Conservation (phyloP, 2,888 invertebrate species). For the Tiphia femorata region DNA sequence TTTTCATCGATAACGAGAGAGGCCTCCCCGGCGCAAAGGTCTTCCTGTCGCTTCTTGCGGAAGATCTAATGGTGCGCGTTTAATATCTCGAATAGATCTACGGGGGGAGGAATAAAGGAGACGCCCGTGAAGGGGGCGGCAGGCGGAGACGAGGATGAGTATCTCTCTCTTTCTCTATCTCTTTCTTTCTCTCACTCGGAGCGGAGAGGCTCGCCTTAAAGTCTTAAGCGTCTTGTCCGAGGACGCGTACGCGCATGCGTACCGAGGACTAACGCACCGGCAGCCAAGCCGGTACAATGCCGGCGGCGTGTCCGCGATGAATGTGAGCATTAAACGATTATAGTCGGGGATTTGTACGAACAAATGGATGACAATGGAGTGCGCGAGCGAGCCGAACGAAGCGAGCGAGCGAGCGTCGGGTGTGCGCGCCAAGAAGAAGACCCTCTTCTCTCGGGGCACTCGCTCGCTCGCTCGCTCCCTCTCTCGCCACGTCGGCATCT, state of each 20-base stretch:
- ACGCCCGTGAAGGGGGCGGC: too few species aligned
- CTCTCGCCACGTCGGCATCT: slow-evolving; percentile 22
- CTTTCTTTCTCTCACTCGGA: too few species aligned
- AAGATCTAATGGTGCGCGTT: too few species aligned
- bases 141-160: too few species aligned
- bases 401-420: slow-evolving; percentile 18
- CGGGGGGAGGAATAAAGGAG: too few species aligned
- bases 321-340: slow-evolving; percentile 64
- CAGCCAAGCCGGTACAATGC: slow-evolving; percentile 49
- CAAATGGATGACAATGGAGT: slow-evolving; percentile 61
- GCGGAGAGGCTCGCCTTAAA: slow-evolving; percentile 52
- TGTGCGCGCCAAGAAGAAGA: not conserved
- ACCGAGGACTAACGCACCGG: slow-evolving; percentile 55
- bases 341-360: slow-evolving; percentile 59
- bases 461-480: not conserved
- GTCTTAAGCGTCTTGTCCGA: slow-evolving; percentile 59
- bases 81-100: too few species aligned
- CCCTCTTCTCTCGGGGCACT: not conserved
- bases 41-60: too few species aligned
- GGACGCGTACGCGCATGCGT: slow-evolving; percentile 61
- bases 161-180: too few species aligned
- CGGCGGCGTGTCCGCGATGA: slow-evolving; percentile 46
- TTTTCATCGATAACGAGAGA: too few species aligned
- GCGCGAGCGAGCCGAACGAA: too few species aligned
- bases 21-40: too few species aligned